Conservation (phyloP, 2,113 vertebrate genomes). For the Paracanthobrama guichenoti region DNA sequence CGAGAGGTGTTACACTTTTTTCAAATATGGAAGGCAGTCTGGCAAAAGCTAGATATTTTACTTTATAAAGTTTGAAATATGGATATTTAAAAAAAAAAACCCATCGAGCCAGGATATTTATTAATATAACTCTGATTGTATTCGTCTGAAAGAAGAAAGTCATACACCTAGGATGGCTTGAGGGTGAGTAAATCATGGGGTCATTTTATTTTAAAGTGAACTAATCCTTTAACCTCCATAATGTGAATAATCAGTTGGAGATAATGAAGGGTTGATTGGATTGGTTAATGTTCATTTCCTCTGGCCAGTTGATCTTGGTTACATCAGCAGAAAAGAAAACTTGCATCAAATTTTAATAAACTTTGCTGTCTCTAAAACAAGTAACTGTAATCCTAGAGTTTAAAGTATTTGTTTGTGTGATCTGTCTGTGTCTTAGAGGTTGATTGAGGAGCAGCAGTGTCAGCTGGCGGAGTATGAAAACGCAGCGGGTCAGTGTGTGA, state of each 20-base stretch:
- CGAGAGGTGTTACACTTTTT: too few species aligned
- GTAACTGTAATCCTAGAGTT: neutral
- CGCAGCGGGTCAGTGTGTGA: slow-evolving; percentile 66
- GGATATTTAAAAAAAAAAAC: too few species aligned
- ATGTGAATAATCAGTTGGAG: neutral
- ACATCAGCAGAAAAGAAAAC: neutral
- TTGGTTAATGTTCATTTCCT: neutral
- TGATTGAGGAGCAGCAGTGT: slow-evolving; percentile 70
- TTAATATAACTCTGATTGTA: too few species aligned
- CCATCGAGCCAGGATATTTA: too few species aligned
- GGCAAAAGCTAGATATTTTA: too few species aligned
- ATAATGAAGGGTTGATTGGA: neutral
- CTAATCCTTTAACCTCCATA: neutral
- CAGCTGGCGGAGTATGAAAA: slow-evolving; percentile 66
- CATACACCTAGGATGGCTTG: too few species aligned
- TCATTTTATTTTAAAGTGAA: too few species aligned
- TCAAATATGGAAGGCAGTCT: too few species aligned
- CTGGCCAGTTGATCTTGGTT: neutral
- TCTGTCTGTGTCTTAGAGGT: slow-evolving; percentile 59
- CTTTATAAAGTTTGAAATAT: too few species aligned
- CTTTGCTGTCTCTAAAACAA: neutral
- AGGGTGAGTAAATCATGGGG: too few species aligned
- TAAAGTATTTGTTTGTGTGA: slow-evolving; percentile 29
- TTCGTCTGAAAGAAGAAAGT: too few species aligned
- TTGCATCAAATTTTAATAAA: neutral